These are phyloP conservation scores for Syngnathus scovelli DNA, from an alignment of 2,113 vertebrate species.

Conservation along the genomic window DNA sequence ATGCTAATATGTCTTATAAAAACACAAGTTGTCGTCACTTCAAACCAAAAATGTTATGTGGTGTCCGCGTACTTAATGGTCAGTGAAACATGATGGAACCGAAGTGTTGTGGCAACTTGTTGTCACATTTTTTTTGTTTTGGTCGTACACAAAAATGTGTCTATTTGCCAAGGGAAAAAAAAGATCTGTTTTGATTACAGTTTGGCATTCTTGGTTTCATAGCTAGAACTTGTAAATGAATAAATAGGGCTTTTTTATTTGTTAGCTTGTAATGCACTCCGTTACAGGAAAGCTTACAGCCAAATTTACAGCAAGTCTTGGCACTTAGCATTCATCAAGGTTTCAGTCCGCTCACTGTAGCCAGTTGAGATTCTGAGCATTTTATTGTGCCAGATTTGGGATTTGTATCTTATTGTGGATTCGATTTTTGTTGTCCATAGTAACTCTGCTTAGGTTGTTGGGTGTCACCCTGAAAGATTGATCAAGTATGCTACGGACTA, in stretches of 20 bases:
- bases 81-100: not conserved
- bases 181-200: not conserved
- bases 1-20: not conserved
- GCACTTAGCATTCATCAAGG: not conserved
- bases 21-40: not conserved
- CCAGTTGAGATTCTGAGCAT: not conserved
- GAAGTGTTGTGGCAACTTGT: not conserved
- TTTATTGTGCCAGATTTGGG: too few species aligned
- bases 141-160: not conserved
- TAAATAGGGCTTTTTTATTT: not conserved
- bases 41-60: not conserved
- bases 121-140: not conserved
- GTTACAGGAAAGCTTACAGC: not conserved
- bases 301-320: not conserved
- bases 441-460: too few species aligned
- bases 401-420: too few species aligned
- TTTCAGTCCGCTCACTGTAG: conserved; percentile 11
- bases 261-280: not conserved
- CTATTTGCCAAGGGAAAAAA: not conserved
- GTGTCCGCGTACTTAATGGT: not conserved
- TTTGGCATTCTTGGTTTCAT: not conserved
- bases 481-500: too few species aligned
- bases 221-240: not conserved
- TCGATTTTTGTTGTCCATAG: too few species aligned
- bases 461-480: too few species aligned